Conservation (phyloP, 2,888 invertebrate species). For the Ophion costatus region DNA sequence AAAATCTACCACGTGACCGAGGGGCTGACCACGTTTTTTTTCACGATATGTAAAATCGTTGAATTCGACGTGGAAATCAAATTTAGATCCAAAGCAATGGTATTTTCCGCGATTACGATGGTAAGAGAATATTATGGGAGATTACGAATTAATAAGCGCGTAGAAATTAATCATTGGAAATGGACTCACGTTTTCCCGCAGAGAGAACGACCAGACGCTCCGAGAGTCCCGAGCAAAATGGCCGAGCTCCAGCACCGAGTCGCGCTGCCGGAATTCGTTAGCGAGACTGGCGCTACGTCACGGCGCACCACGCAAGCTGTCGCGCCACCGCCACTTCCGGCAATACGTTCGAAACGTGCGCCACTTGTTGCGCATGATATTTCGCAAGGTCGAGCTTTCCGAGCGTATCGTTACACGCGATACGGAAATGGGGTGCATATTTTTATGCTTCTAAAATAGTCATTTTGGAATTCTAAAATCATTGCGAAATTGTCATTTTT, state of each 20-base stretch:
- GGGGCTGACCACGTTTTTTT: background rate
- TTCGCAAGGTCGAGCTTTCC: too few relatives aligned
- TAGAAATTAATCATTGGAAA: background rate
- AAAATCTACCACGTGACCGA: constrained; percentile 1
- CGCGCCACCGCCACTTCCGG: constrained; percentile 14
- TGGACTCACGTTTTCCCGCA: constrained; percentile 67
- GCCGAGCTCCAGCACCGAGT: constrained; percentile 63
- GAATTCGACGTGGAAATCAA: background rate
- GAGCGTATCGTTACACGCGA: too few relatives aligned
- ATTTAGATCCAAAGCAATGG: background rate
- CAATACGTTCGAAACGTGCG: constrained; percentile 11
- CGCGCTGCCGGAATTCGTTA: constrained; percentile 6
- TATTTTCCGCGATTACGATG: background rate
- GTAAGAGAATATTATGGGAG: background rate
- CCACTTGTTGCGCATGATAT: background rate
- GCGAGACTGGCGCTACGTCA: constrained; percentile 13
- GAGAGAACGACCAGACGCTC: constrained; percentile 63
- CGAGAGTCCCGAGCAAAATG: constrained; percentile 69
- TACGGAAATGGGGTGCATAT: too few relatives aligned
- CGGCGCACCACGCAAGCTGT: background rate
- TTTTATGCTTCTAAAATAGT: too few relatives aligned
- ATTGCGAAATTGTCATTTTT: too few relatives aligned
- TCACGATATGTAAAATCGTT: background rate
- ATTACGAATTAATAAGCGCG: background rate
- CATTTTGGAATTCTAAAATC: too few relatives aligned